Evolutionary conservation across 2,888 invertebrate genomes (phyloP), one percentile per base, ranked within the genome.

Genomic region (Octodonta nipae): DNA sequence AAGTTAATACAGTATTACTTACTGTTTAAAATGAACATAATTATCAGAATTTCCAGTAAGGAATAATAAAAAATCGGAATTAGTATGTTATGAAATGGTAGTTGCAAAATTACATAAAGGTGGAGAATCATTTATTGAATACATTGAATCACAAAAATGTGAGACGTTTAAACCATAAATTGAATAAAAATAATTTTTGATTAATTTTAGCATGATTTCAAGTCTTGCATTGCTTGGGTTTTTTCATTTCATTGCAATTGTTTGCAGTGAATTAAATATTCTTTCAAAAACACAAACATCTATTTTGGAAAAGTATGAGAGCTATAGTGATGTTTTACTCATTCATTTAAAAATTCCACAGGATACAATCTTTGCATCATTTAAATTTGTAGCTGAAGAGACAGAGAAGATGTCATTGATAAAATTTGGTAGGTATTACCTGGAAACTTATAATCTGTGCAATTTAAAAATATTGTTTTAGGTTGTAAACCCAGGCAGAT

Each of bases 401-500:
- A 45, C 47, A 7, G 44, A 46, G 36, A 42, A 51, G 33, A 22
- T 3, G 4, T n/a, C 10, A n/a, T 11, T 22, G 10, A 22, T 22
- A n/a, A 11, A n/a, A n/a, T 22, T 22, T 4, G 22, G 22, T 22
- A 22, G 11, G 10, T 14, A 14, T 20, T 26, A 10, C 26, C 10
- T 12, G 7, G 4, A 3, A 28, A 13, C 10, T 28, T 10, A 3
- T 13, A 14, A n/a, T 4, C 8, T n/a, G 3, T 28, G n/a, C 2
- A 28, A 11, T 4, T 28, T 3, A 3, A 4, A 4, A 4, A 17
- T 20, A 15, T 20, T 4, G 42, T 51, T 44, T 33, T 43, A 57
- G 58, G 49, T 27, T 63, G 62, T 41, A 40, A 43, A 25, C 39
- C 50, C 6, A 48, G 56, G 44, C 70, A 77, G 48, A 74, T 83